Percentiles rank a stretch among this genome's conserved stretches.
These are phyloP conservation scores for Philereme vetulata DNA, from an alignment of 2,888 invertebrate genomes.

Conservation along the genomic window DNA sequence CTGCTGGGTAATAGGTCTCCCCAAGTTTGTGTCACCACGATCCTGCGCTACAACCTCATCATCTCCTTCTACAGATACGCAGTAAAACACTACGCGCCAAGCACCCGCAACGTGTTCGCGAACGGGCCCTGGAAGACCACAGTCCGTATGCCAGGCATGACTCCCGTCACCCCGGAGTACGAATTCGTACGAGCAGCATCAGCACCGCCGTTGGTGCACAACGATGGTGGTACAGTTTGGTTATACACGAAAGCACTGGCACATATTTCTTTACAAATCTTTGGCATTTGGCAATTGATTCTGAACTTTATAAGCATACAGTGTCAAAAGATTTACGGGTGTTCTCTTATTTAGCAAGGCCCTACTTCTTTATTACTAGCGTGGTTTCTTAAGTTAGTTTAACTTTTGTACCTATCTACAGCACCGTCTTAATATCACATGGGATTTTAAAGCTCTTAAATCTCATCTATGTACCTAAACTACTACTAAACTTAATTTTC, in stretches of 20 bases:
- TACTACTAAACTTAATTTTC: constrained; percentile 15
- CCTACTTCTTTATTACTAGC: no score
- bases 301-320: no score
- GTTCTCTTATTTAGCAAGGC: no score
- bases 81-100: constrained; percentile 60
- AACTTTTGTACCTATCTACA: no score
- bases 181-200: constrained; percentile 68
- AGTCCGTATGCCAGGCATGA: constrained; percentile 47
- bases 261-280: constrained; percentile 37
- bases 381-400: no score
- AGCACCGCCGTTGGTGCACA: constrained; percentile 50
- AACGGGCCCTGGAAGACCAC: constrained; percentile 65
- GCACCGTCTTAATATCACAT: no score
- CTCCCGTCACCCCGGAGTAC: constrained; percentile 57
- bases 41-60: no score
- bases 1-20: no score
- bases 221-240: constrained; percentile 73
- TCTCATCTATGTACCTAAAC: no score
- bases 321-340: no score
- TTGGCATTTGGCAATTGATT: neutral
- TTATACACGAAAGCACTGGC: constrained; percentile 53
- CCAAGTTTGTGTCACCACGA: no score
- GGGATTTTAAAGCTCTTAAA: no score
- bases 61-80: constrained; percentile 54
- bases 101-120: constrained; percentile 52